Percentiles rank a stretch among this genome's conserved stretches.
These are phyloP conservation scores for Hylomyscus alleni DNA, from an alignment of 2,797 vertebrate genomes.

Conservation along the genomic window DNA sequence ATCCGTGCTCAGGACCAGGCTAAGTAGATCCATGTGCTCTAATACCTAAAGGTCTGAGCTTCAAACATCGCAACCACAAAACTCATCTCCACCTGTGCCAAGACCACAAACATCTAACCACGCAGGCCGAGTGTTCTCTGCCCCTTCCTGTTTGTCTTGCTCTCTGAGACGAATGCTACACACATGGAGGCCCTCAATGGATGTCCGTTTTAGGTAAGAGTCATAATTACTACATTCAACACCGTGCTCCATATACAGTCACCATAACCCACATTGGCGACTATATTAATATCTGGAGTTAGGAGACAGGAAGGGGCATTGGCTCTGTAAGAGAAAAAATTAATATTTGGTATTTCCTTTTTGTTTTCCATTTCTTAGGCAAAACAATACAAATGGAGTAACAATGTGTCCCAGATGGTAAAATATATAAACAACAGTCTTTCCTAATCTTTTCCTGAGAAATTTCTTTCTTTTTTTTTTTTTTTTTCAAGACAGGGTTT, in stretches of 20 bases:
- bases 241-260: neutral
- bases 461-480: too few relatives aligned
- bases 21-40: neutral
- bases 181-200: neutral
- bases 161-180: neutral
- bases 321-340: slow-evolving; percentile 4
- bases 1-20: neutral
- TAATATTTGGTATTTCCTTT: slow-evolving; percentile 54
- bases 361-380: slow-evolving; percentile 37
- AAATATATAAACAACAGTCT: slow-evolving; percentile 51
- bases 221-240: neutral
- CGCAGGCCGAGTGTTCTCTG: neutral
- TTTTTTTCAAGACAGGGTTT: too few relatives aligned
- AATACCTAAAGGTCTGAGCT: neutral
- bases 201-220: neutral
- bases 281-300: neutral
- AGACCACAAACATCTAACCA: neutral
- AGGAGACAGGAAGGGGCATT: neutral
- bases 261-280: neutral
- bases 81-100: neutral
- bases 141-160: neutral
- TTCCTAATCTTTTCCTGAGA: slow-evolving; percentile 50
- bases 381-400: slow-evolving; percentile 51
- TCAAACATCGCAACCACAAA: neutral
- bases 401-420: slow-evolving; percentile 56